Conservation (phyloP, 2,797 vertebrate genomes). For the Cirrhinus mrigala region DNA sequence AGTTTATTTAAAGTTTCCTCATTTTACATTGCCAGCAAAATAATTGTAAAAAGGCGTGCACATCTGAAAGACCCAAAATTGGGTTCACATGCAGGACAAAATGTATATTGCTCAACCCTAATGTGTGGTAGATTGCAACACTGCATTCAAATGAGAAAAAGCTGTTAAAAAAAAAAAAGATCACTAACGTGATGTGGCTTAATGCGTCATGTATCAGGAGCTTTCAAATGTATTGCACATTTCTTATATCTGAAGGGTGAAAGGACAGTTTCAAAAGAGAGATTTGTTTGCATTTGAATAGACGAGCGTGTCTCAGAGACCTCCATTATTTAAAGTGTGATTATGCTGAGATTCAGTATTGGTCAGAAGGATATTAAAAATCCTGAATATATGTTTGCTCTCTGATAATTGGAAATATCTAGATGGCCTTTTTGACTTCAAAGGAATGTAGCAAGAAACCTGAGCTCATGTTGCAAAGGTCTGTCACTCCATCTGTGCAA, state of each 20-base stretch:
- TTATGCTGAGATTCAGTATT: conserved; percentile 37
- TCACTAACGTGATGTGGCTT: conserved; percentile 16
- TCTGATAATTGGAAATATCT: conserved; percentile 59
- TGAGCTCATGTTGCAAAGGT: conserved; percentile 3
- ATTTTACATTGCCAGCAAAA: background rate
- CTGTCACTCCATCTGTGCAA: background rate
- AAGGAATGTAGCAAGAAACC: conserved; percentile 25
- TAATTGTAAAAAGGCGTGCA: background rate
- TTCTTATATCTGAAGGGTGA: conserved; percentile 31
- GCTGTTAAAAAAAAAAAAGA: conserved; percentile 1
- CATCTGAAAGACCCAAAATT: background rate
- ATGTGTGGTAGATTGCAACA: background rate
- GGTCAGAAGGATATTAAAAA: conserved; percentile 53
- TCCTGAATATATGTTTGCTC: conserved; percentile 51
- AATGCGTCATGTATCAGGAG: conserved; percentile 27
- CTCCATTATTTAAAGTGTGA: conserved; percentile 53
- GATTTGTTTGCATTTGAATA: conserved; percentile 55
- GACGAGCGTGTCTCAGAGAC: conserved; percentile 22
- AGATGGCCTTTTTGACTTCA: conserved; percentile 47
- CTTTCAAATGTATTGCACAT: background rate
- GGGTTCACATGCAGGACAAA: background rate
- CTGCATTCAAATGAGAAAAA: conserved; percentile 31
- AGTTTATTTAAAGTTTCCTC: background rate
- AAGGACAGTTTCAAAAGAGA: conserved; percentile 32
- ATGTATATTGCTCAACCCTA: background rate